Evolutionary conservation across 2,888 invertebrate genomes (phyloP), one percentile per base, ranked within the genome.

Genomic region (Diploptera punctata): DNA sequence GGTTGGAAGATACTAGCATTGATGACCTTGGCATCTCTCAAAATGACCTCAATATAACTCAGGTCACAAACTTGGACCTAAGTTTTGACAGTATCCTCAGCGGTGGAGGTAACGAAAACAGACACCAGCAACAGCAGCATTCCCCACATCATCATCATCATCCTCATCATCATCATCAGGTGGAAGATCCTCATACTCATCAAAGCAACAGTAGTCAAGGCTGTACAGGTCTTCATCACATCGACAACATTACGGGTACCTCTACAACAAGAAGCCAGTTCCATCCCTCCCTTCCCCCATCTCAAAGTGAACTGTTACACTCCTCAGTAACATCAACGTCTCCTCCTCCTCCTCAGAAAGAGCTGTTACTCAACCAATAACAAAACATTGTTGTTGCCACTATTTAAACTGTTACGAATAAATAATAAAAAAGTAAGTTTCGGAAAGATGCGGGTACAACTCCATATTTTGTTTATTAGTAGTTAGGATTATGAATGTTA

Each of bases 371-470:
- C n/a, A 29, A 4, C 31, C 57, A 57, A 19, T 29, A 57, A 57
- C 57, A 57, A 57, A 57, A n/a, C 26, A 10, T 3, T 13, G n/a
- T 31, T 31, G 26, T 19, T 57, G 57, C 26, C 21, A 57, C 57
- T 57, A 18, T 57, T 57, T 29, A 29, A 57, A 57, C 21, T 18
- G 9, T 24, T 57, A 57, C n/a, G 10, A 49, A 49, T 21, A 49
- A 29, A 54, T 13, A 57, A 16, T 70, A 67, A 70, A 68, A 29
- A 74, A 60, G 57, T 72, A 70, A 61, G 61, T 73, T 73, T 73
- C 73, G 73, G 75, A 75, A 71, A 73, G 75, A 75, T 75, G 75
- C 75, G 75, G 75, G 75, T 75, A 75, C 65, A 65, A 44, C 24
- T 26, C 47, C 26, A 67, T 71, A 74, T 57, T 71, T 65, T 71